A percentile compares a stretch with the other conserved stretches of the same genome.
Evolutionary conservation across 2,888 invertebrate species (phyloP).

Genomic region (Limenitis camilla): DNA sequence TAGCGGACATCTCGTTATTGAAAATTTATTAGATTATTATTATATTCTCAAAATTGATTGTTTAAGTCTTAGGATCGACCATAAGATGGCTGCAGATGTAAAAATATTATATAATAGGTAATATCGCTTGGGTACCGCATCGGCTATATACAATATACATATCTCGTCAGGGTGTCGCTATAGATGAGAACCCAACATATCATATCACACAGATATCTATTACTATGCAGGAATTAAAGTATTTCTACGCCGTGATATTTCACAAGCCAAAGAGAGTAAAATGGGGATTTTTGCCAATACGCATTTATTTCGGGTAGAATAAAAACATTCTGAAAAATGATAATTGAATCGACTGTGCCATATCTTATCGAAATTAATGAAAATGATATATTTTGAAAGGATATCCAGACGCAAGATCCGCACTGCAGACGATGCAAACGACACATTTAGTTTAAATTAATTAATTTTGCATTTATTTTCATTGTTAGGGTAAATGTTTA

Average conservation of each 20-base stretch:
- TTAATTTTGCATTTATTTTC: conserved; percentile 61
- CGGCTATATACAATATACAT: conserved; percentile 51
- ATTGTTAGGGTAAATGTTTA: conserved; percentile 47
- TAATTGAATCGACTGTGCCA: conserved; percentile 41
- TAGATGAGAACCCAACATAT: conserved; percentile 30
- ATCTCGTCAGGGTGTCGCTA: conserved; percentile 58
- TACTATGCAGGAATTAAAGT: conserved; percentile 45
- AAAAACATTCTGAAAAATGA: conserved; percentile 34
- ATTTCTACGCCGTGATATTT: conserved; percentile 68
- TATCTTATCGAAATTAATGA: conserved; percentile 32
- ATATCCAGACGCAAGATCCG: background rate
- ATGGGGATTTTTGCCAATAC: conserved; percentile 44
- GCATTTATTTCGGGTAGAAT: conserved; percentile 57
- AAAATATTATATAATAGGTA: conserved; percentile 64
- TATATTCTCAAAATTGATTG: conserved; percentile 57
- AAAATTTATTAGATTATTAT: conserved; percentile 74
- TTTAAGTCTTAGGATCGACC: conserved; percentile 58
- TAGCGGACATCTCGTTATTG: conserved; percentile 72
- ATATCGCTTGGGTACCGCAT: conserved; percentile 57
- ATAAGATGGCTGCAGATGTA: conserved; percentile 73
- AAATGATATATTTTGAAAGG: background rate
- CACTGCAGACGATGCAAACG: background rate
- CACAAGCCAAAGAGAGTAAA: conserved; percentile 69
- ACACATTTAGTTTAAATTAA: too few species aligned
- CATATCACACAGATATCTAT: conserved; percentile 62